phyloP scores from a whole-genome alignment of 2,113 vertebrate genomes.

The Caranx melampygus region DNA sequence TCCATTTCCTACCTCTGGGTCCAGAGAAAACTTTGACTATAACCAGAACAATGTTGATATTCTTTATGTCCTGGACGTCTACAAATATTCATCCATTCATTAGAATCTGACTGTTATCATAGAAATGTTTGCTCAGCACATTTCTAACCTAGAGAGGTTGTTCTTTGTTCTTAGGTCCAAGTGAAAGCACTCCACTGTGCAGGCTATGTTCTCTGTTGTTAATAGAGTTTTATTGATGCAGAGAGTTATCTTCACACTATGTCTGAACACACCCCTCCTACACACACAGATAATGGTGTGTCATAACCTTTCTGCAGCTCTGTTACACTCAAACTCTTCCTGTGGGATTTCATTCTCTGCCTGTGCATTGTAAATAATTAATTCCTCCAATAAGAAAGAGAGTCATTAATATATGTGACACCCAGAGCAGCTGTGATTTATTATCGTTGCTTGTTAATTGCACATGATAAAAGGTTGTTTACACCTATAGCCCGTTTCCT shows the following conservation, averaged over 20 bases:
- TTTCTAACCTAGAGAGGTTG: constrained; percentile 1
- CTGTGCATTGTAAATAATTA: constrained; percentile 48
- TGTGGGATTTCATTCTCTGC: constrained; percentile 28
- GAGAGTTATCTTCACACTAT: constrained; percentile 2
- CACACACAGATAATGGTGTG: constrained; percentile 13
- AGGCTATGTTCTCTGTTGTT: constrained; percentile 3
- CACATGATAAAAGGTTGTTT: constrained; percentile 69
- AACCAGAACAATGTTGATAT: no score
- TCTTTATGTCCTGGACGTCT: background rate
- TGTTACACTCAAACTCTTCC: constrained; percentile 6
- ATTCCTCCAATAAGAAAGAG: constrained; percentile 49
- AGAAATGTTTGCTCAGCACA: constrained; percentile 1
- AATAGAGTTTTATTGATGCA: background rate
- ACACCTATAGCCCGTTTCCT: constrained; percentile 39
- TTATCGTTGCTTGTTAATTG: constrained; percentile 59
- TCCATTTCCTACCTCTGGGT: no score
- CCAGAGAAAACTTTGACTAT: no score
- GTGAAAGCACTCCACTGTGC: background rate
- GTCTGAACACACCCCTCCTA: constrained; percentile 19
- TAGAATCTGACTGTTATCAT: background rate
- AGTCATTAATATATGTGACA: constrained; percentile 70
- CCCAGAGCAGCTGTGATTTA: constrained; percentile 59
- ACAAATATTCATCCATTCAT: constrained; percentile 20
- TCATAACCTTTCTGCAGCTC: constrained; percentile 7
- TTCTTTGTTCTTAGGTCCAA: background rate